Conservation (phyloP, 2,888 invertebrate species). For the Lacanobia wlatinum region DNA sequence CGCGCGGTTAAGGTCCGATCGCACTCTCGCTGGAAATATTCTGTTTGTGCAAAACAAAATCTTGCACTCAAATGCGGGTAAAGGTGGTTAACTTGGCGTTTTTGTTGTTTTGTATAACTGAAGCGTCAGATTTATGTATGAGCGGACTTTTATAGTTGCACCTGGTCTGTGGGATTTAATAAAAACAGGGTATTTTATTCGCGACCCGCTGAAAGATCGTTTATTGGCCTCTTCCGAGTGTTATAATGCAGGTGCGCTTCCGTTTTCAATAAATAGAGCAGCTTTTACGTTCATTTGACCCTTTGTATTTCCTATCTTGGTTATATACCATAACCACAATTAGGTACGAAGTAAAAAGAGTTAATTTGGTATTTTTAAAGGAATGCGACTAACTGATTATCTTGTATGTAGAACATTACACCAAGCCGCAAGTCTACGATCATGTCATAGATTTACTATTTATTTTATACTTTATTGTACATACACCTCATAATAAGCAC, state of each 20-base stretch:
- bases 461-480: no score
- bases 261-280: conserved; percentile 19
- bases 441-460: no score
- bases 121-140: conserved; percentile 11
- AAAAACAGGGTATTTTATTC: conserved; percentile 68
- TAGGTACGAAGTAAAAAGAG: no score
- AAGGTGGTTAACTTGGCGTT: conserved; percentile 5
- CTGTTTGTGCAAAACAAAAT: conserved; percentile 42
- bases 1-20: conserved; percentile 68
- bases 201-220: conserved; percentile 42
- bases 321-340: no score
- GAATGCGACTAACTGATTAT: no score
- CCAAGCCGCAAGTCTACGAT: no score
- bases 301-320: background rate
- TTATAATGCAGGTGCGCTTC: conserved; percentile 11
- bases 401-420: no score
- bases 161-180: conserved; percentile 67
- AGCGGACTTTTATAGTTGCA: conserved; percentile 59
- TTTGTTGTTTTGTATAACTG: conserved; percentile 10
- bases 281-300: conserved; percentile 13
- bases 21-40: conserved; percentile 40
- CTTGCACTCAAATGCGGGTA: conserved; percentile 31
- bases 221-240: conserved; percentile 30
- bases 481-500: no score
- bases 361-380: no score